A percentile compares a stretch with the other conserved stretches of the same genome.
Conservation (phyloP, 1,140 invertebrate genomes). For the Drosophila saltans region DNA sequence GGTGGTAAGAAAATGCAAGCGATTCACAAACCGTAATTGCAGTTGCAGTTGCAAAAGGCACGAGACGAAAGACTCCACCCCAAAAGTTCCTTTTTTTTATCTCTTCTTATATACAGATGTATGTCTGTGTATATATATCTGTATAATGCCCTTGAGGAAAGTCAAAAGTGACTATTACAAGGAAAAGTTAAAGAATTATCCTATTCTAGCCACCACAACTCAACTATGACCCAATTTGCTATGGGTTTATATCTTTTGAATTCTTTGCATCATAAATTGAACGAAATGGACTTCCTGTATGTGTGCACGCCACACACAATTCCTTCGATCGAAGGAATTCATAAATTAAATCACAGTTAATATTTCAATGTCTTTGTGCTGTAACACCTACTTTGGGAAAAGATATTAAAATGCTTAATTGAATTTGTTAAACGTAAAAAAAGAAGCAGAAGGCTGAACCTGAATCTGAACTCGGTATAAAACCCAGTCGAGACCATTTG, state of each 20-base stretch:
- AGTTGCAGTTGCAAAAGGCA: slow-evolving; percentile 49
- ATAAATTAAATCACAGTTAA: slow-evolving; percentile 82
- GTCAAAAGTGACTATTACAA: slow-evolving; percentile 26
- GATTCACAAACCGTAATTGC: slow-evolving; percentile 54
- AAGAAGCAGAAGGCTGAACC: slow-evolving; percentile 16
- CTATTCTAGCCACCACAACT: slow-evolving; percentile 8
- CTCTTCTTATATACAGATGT: slow-evolving; percentile 7
- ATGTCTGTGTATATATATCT: slow-evolving; percentile 12
- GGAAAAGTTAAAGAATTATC: not conserved
- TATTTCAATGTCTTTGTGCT: slow-evolving; percentile 73
- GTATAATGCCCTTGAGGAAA: slow-evolving; percentile 60
- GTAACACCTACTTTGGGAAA: slow-evolving; percentile 70
- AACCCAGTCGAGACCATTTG: slow-evolving; percentile 16
- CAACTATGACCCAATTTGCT: slow-evolving; percentile 49
- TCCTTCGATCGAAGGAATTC: slow-evolving; percentile 46
- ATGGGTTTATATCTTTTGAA: not conserved
- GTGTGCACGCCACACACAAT: slow-evolving; percentile 1
- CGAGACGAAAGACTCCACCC: slow-evolving; percentile 24
- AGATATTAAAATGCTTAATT: slow-evolving; percentile 82
- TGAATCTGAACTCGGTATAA: not conserved
- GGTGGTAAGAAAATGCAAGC: slow-evolving; percentile 47
- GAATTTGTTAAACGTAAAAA: slow-evolving; percentile 75
- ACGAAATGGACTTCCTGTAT: slow-evolving; percentile 48
- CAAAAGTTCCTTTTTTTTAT: slow-evolving; percentile 19
- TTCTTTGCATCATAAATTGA: slow-evolving; percentile 38